A percentile compares a stretch with the other conserved stretches of the same genome.
phyloP scores from a whole-genome alignment of 2,113 vertebrate genomes.

The Leucopsar rothschildi region DNA sequence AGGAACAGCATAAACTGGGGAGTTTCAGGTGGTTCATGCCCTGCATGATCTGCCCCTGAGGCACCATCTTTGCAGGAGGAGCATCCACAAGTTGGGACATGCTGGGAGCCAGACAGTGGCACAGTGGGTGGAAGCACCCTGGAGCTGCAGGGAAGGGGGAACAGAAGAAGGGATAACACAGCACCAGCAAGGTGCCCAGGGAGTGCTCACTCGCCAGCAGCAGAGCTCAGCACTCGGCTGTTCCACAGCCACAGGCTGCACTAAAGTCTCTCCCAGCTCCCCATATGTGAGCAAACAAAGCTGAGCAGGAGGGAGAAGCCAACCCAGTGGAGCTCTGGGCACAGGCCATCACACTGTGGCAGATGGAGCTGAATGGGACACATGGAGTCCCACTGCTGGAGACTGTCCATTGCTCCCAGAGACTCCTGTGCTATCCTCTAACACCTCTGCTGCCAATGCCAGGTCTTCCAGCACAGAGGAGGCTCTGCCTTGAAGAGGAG shows the following conservation, averaged over 20 bases:
- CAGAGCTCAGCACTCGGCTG: not conserved
- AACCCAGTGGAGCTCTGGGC: not conserved
- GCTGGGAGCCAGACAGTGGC: not conserved
- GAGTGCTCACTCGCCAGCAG: not conserved
- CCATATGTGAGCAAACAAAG: not conserved
- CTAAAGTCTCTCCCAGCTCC: not conserved
- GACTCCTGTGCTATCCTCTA: not conserved
- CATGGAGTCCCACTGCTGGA: not conserved
- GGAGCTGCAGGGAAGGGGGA: not conserved
- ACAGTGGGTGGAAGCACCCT: not conserved
- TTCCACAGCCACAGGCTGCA: not conserved
- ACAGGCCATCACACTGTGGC: not conserved
- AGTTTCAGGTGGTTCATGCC: not conserved
- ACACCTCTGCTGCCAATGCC: not conserved
- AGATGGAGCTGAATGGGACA: not conserved
- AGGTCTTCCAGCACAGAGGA: not conserved
- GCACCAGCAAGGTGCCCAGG: not conserved
- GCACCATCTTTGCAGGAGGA: not conserved
- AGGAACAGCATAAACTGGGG: not conserved
- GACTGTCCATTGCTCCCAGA: not conserved
- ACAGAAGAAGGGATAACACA: not conserved
- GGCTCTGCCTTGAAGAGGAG: not conserved
- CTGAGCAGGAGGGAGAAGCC: not conserved
- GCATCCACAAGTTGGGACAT: rapidly evolving
- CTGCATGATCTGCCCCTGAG: not conserved